These are phyloP conservation scores for Gallinago paraguaiae DNA, from an alignment of 2,113 vertebrate genomes.

Conservation along the genomic window DNA sequence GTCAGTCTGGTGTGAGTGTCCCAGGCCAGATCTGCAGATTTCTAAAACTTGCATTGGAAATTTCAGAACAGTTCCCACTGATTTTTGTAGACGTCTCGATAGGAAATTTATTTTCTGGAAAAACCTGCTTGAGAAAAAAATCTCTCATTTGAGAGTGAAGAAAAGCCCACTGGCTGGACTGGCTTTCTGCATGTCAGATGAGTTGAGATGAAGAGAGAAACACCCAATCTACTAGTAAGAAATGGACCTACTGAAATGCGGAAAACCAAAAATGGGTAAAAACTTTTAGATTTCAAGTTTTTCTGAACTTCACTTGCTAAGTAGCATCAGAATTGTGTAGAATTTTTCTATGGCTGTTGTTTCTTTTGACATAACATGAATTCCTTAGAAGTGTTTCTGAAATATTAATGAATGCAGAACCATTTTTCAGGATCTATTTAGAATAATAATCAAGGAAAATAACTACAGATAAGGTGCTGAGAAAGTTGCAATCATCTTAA, in stretches of 20 bases:
- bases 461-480: not conserved
- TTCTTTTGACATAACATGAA: not conserved
- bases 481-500: not conserved
- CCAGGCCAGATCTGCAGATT: not conserved
- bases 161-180: not conserved
- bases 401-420: not conserved
- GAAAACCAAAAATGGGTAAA: not conserved
- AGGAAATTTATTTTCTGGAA: not conserved
- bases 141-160: slow-evolving; percentile 9
- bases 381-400: not conserved
- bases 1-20: not conserved
- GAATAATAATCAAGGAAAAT: not conserved
- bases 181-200: not conserved
- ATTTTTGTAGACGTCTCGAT: not conserved
- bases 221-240: not conserved
- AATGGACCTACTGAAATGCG: not conserved
- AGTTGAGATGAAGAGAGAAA: not conserved
- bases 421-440: not conserved
- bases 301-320: not conserved
- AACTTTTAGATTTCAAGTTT: not conserved
- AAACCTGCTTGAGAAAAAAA: not conserved
- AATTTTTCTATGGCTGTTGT: not conserved
- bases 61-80: not conserved
- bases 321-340: not conserved
- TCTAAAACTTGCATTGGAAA: not conserved